Evolutionary conservation across 1,140 invertebrate genomes (phyloP).

Genomic region (Pararge aegeria): DNA sequence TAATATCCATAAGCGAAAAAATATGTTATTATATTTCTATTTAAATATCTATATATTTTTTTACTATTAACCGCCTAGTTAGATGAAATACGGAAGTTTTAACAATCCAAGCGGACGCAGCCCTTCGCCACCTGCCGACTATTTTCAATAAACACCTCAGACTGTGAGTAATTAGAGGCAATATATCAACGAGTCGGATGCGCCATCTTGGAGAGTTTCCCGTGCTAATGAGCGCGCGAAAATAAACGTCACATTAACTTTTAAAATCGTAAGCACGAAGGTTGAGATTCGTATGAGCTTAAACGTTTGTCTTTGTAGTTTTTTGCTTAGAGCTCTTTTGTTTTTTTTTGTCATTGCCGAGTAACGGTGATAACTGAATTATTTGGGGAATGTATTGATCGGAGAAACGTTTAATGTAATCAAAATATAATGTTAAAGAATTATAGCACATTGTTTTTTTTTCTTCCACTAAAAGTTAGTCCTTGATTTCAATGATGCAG

Average conservation of each 20-base stretch:
- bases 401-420: no score
- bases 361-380: no score
- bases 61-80: conserved; percentile 7
- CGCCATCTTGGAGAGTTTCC: conserved; percentile 59
- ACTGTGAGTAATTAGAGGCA: conserved; percentile 72
- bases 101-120: conserved; percentile 52
- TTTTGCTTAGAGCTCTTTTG: neutral
- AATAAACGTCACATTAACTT: conserved; percentile 38
- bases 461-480: no score
- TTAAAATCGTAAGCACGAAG: conserved; percentile 1
- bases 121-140: conserved; percentile 61
- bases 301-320: neutral
- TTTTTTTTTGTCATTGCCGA: neutral
- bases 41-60: no score
- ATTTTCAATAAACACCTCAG: conserved; percentile 76
- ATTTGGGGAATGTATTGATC: no score
- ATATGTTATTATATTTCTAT: no score
- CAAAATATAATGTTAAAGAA: no score
- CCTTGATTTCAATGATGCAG: no score
- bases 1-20: no score
- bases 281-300: neutral
- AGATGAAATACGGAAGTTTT: conserved; percentile 41
- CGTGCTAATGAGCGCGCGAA: conserved; percentile 64
- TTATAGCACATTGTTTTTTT: no score
- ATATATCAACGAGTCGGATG: conserved; percentile 68